Conservation (phyloP, 2,888 invertebrate genomes). For the Sturmia bella region DNA sequence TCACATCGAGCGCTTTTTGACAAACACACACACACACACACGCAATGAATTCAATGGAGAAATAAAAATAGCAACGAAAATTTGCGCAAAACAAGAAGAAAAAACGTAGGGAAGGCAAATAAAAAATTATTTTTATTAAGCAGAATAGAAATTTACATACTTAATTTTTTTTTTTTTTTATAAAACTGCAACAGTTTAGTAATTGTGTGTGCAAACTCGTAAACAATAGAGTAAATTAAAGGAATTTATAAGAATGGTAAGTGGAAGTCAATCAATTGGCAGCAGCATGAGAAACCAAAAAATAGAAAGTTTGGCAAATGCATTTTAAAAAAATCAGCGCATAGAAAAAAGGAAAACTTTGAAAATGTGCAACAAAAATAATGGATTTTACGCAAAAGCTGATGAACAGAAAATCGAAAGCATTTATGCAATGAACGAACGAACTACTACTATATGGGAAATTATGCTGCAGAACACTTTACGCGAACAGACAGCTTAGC, state of each 20-base stretch:
- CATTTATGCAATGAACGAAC: constrained; percentile 68
- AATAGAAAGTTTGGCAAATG: constrained; percentile 66
- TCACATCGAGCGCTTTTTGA: neutral
- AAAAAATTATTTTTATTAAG: constrained; percentile 62
- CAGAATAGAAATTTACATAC: constrained; percentile 59
- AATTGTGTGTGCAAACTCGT: constrained; percentile 25
- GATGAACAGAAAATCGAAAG: neutral
- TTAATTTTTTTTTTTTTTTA: constrained; percentile 56
- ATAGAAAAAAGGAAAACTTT: neutral
- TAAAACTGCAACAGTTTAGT: constrained; percentile 38
- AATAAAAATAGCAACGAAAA: constrained; percentile 66
- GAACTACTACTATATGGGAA: neutral
- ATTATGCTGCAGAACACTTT: constrained; percentile 5
- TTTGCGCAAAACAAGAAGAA: constrained; percentile 54
- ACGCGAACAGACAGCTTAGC: constrained; percentile 1
- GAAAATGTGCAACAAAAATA: constrained; percentile 59
- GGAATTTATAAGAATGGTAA: constrained; percentile 57
- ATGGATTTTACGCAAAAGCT: constrained; percentile 58
- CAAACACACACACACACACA: constrained; percentile 20
- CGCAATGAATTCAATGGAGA: constrained; percentile 40
- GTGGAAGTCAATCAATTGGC: neutral
- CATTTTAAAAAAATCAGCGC: neutral
- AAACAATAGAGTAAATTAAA: constrained; percentile 13
- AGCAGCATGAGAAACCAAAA: constrained; percentile 13
- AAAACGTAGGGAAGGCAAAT: constrained; percentile 54